Evolutionary conservation across 2,113 vertebrate species (phyloP).

Genomic region (Alectura lathami): DNA sequence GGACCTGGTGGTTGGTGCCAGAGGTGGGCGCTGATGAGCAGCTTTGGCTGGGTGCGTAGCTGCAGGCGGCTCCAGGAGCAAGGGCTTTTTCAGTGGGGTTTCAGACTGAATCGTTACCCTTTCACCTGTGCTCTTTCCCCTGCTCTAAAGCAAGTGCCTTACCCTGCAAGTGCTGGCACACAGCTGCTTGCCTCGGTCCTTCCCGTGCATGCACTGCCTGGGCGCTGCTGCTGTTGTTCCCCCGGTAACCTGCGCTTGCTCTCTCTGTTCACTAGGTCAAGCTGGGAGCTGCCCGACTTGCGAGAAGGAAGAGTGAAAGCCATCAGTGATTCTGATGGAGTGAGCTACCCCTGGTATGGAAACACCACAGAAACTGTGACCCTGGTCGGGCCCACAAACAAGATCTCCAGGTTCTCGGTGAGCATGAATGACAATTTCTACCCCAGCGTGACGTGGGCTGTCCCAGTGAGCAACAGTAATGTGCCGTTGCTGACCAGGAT

Average conservation of each 20-base stretch:
- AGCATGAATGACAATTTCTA: conserved; percentile 99
- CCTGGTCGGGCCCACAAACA: conserved; percentile 90
- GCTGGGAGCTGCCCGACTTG: conserved; percentile 97
- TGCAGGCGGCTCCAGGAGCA: background rate
- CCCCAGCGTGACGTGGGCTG: conserved; percentile 97
- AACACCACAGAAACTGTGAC: conserved; percentile 98
- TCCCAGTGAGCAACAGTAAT: conserved; percentile 95
- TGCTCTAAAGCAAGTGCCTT: background rate
- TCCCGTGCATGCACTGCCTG: accelerated
- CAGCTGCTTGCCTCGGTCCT: background rate
- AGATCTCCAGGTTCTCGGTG: conserved; percentile 92
- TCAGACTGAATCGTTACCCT: background rate
- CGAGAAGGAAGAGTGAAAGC: conserved; percentile 93
- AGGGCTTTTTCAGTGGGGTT: background rate
- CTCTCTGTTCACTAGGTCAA: conserved; percentile 81
- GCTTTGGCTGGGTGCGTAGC: background rate
- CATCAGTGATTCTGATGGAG: conserved; percentile 96
- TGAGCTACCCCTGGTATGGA: conserved; percentile 98
- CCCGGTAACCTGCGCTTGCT: background rate
- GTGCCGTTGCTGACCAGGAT: conserved; percentile 92
- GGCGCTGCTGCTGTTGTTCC: accelerated
- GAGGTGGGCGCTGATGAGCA: background rate
- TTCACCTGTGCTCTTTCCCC: background rate
- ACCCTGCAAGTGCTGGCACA: background rate
- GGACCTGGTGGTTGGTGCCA: background rate